Base-by-base conservation (phyloP, 1,140 invertebrate species). In the Aradophagus sp. region DNA sequence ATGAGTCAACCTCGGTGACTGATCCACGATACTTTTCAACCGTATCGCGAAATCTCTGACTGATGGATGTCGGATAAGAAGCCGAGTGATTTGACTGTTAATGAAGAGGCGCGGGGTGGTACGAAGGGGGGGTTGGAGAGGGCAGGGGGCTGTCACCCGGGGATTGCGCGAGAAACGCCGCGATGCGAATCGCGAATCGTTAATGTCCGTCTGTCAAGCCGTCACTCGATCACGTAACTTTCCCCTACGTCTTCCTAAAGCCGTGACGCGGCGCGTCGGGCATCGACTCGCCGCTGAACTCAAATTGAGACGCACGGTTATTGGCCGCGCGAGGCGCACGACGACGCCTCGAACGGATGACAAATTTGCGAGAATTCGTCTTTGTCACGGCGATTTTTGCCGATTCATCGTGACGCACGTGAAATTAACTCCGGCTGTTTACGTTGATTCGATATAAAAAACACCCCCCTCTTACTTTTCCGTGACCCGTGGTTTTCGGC, bases 201-300 rank as follows among this genome's bases (percentile, higher is more conserved):
- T 73, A 77, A 76, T 55, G 71, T 66, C 61, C 29, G 61, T 67
- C 74, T 74, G 67, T 74, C 67, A 74, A 74, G 52, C 58, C 63
- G 72, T 70, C 67, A 67, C 16, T 63, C 45, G 67, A 65, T 66
- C 72, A 70, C 61, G 67, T 68, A 59, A 48, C 53, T n/a, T n/a
- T 74, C 71, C 70, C 67, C 67, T 71, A 74, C 62, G 62, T 74
- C 73, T 71, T 74, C 62, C 67, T 74, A 70, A 76, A 76, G 62
- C 48, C 31, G 65, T 39, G 53, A 63, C 48, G 53, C 47, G 52
- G 63, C 36, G 41, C 35, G 15, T 58, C 32, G 53, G 41, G 59
- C 63, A 59, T 52, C 42, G 26, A 68, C 63, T 59, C 35, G 23
- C 11, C 12, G 17, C 38, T 59, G n/a, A 11, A 47, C 20, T 47